A percentile compares a stretch with the other conserved stretches of the same genome.
Conservation (phyloP, 1,140 invertebrate genomes). For the Tetraneura akinire region DNA sequence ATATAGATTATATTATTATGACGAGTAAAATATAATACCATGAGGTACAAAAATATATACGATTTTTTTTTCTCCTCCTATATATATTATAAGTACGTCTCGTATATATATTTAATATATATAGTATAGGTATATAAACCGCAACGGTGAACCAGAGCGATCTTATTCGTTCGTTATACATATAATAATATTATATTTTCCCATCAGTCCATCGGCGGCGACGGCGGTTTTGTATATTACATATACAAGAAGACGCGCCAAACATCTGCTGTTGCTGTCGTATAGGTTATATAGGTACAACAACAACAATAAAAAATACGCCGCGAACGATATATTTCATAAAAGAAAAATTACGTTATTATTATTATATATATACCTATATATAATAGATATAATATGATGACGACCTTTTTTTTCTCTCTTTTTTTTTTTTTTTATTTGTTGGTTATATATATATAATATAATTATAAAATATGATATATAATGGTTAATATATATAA, state of each 20-base stretch:
- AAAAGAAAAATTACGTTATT: constrained; percentile 40
- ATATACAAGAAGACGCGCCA: constrained; percentile 22
- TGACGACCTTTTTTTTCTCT: constrained; percentile 18
- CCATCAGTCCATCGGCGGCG: not conserved
- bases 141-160: not conserved
- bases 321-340: constrained; percentile 41
- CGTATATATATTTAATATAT: no score
- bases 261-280: constrained; percentile 32
- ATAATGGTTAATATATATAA: not conserved
- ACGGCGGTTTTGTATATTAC: no score
- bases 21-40: no score
- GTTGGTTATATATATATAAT: not conserved
- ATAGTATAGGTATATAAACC: no score
- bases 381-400: no score
- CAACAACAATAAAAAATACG: constrained; percentile 25
- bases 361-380: no score
- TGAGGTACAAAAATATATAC: no score
- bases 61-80: not conserved
- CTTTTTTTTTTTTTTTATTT: no score
- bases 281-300: no score
- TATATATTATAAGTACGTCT: no score
- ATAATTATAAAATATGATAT: not conserved
- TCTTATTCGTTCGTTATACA: no score
- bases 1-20: no score
- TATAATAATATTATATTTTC: constrained; percentile 19